A percentile compares a stretch with the other conserved stretches of the same genome.
Evolutionary conservation across 2,888 invertebrate species (phyloP).

Genomic region (Drosophila monieri): DNA sequence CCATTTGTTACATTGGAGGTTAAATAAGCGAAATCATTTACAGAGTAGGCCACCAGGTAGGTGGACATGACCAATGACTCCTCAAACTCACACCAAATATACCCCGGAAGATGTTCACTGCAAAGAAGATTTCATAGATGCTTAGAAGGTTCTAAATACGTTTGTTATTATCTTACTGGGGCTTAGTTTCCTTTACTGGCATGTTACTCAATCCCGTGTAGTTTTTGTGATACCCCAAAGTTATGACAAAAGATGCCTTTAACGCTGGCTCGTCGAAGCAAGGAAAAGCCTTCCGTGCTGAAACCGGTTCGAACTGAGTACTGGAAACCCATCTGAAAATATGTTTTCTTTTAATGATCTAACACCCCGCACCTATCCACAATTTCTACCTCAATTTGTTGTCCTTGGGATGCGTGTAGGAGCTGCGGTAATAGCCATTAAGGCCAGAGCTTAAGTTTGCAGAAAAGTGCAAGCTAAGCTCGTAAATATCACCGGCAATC

Average conservation of each 20-base stretch:
- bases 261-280: constrained; percentile 96
- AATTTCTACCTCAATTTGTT: constrained; percentile 84
- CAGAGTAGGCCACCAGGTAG: constrained; percentile 93
- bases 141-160: background rate
- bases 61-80: constrained; percentile 95
- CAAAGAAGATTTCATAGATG: background rate
- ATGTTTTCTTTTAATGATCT: background rate
- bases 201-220: constrained; percentile 90
- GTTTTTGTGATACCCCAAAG: constrained; percentile 87
- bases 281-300: constrained; percentile 93
- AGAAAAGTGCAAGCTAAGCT: constrained; percentile 86
- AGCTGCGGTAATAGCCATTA: constrained; percentile 89
- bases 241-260: constrained; percentile 92
- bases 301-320: constrained; percentile 91
- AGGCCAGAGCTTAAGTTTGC: constrained; percentile 87
- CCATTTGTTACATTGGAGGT: constrained; percentile 83
- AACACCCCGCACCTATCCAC: background rate
- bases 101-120: constrained; percentile 86
- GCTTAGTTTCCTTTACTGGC: constrained; percentile 85
- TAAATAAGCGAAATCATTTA: constrained; percentile 88
- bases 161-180: constrained; percentile 84
- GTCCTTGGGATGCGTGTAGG: constrained; percentile 86
- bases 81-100: constrained; percentile 89
- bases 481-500: constrained; percentile 84
- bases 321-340: constrained; percentile 88